Evolutionary conservation across 2,797 vertebrate species (phyloP).

Genomic region (Mus minutoides): DNA sequence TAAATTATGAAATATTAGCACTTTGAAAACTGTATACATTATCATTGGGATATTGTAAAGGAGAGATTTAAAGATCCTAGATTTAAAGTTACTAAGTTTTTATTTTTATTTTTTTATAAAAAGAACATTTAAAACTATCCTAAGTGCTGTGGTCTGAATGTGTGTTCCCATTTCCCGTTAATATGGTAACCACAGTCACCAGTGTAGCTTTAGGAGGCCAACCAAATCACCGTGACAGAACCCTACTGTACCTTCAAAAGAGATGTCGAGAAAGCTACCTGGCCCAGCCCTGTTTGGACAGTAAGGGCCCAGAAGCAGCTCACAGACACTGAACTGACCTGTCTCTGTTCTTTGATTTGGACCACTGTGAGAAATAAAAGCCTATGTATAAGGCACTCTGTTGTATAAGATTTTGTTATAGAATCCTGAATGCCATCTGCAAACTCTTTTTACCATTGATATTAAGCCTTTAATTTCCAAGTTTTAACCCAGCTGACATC

Average conservation of each 20-base stretch:
- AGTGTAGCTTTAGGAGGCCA: background rate
- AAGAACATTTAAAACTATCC: background rate
- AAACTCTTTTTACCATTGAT: background rate
- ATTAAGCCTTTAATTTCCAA: background rate
- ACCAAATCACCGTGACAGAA: background rate
- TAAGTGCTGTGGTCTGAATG: background rate
- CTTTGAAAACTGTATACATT: background rate
- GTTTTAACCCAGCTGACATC: conserved; percentile 9
- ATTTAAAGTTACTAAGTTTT: background rate
- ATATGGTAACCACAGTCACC: background rate
- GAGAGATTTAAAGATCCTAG: background rate
- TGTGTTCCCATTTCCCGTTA: background rate
- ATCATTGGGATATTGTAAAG: background rate
- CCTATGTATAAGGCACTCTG: background rate
- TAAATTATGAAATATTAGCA: conserved; percentile 8
- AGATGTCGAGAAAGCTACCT: too few relatives aligned
- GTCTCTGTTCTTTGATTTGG: background rate
- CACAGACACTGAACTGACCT: background rate
- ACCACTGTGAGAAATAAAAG: background rate
- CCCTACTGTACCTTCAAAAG: background rate
- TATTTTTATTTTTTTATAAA: too few relatives aligned
- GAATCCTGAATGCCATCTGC: background rate
- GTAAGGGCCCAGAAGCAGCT: background rate
- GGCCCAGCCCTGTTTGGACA: too few relatives aligned
- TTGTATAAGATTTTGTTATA: background rate